These are phyloP conservation scores for Conus canariensis DNA, from an alignment of 2,888 invertebrate species.

Conservation along the genomic window DNA sequence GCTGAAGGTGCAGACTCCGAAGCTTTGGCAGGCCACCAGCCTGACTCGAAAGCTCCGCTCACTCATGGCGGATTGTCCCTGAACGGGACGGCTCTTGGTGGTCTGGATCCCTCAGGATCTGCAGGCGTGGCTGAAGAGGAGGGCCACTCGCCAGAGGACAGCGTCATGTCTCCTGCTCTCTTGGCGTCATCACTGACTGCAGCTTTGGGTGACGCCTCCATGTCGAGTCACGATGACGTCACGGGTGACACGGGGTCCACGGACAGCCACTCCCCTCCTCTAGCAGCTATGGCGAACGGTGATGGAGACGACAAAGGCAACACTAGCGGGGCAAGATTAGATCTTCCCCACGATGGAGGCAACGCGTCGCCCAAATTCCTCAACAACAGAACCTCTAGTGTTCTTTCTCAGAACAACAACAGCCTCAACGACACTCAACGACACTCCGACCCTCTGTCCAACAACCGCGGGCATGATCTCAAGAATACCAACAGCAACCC, in stretches of 20 bases:
- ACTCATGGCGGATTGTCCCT: background rate
- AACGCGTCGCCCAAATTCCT: background rate
- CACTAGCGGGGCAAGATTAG: background rate
- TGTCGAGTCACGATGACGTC: background rate
- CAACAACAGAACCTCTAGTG: background rate
- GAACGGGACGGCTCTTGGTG: background rate
- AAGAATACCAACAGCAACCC: background rate
- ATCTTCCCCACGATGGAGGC: background rate
- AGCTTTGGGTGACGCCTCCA: background rate
- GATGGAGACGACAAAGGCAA: background rate
- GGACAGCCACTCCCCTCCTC: background rate
- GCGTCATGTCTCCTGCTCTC: background rate
- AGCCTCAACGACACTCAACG: background rate
- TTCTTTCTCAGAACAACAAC: background rate
- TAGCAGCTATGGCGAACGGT: background rate
- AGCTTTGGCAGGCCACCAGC: background rate
- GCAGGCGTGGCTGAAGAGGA: background rate
- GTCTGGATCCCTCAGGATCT: too few species aligned
- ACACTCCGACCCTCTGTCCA: background rate
- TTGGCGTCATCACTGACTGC: slow-evolving; percentile 13
- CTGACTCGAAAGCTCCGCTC: background rate
- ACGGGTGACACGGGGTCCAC: background rate
- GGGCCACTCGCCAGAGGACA: background rate
- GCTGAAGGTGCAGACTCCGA: background rate
- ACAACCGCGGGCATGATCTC: background rate